Evolutionary conservation across 2,888 invertebrate genomes (phyloP).

Genomic region (Hoplodrina blanda): DNA sequence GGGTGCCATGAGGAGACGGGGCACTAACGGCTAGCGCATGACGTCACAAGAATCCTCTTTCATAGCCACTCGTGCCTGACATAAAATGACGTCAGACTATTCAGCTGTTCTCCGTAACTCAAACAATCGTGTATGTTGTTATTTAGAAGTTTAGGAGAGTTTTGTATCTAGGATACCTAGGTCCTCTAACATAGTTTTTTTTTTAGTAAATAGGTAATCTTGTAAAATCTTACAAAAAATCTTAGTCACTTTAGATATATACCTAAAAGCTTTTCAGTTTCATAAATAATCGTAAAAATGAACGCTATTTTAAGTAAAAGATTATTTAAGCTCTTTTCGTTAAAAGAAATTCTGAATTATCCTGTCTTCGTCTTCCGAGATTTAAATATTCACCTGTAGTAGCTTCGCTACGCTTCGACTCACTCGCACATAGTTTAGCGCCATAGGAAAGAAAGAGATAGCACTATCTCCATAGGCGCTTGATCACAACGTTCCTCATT

Average conservation of each 20-base stretch:
- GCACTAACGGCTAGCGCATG: slow-evolving; percentile 52
- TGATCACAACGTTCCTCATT: no score
- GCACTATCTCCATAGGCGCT: no score
- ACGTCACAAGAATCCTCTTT: slow-evolving; percentile 58
- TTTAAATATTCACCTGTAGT: no score
- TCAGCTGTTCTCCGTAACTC: slow-evolving; percentile 53
- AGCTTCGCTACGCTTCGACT: no score
- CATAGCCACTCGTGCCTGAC: slow-evolving; percentile 56
- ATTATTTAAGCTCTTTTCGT: not conserved
- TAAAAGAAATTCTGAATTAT: not conserved
- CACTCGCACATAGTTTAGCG: no score
- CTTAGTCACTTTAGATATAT: no score
- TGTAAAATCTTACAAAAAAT: not conserved
- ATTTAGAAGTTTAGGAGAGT: slow-evolving; percentile 32
- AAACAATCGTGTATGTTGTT: slow-evolving; percentile 48
- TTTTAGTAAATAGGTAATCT: no score
- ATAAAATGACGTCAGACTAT: slow-evolving; percentile 61
- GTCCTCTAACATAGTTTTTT: not conserved
- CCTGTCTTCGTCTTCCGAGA: no score
- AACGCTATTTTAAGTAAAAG: not conserved
- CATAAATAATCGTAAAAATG: not conserved
- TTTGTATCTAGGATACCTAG: not conserved
- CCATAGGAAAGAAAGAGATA: no score
- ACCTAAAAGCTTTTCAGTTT: not conserved
- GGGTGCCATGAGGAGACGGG: slow-evolving; percentile 36